phyloP scores from a whole-genome alignment of 2,797 vertebrate species.

The Carapus acus region DNA sequence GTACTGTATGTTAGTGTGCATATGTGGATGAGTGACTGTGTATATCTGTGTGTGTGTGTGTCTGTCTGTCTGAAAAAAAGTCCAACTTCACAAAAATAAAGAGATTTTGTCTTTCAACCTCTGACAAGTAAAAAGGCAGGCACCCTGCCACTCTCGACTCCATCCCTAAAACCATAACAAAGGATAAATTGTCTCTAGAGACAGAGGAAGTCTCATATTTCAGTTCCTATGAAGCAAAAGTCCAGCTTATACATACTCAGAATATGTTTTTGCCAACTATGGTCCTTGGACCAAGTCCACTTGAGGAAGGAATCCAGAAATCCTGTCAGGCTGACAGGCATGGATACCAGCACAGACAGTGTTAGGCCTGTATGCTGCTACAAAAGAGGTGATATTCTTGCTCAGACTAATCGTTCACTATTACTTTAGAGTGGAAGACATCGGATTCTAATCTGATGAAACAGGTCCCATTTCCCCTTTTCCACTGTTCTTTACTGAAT shows the following conservation, averaged over 20 bases:
- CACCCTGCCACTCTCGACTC: conserved; percentile 34
- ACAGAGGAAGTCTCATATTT: conserved; percentile 46
- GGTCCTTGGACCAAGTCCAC: conserved; percentile 1
- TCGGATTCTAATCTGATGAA: not conserved
- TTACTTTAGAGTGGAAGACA: not conserved
- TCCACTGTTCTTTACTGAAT: not conserved
- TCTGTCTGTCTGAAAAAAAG: conserved; percentile 33
- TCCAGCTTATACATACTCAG: conserved; percentile 32
- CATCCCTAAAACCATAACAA: conserved; percentile 54
- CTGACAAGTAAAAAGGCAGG: conserved; percentile 40
- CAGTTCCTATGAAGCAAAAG: conserved; percentile 56
- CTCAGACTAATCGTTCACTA: not conserved
- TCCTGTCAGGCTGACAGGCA: too few relatives aligned
- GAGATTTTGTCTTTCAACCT: conserved; percentile 51
- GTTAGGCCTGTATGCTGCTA: too few relatives aligned
- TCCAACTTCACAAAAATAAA: conserved; percentile 37
- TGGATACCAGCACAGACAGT: too few relatives aligned
- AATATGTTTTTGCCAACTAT: conserved; percentile 10
- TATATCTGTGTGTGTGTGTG: conserved; percentile 15
- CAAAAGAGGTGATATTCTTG: not conserved
- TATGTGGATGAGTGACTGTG: too few relatives aligned
- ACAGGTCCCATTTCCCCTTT: not conserved
- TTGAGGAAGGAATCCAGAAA: too few relatives aligned
- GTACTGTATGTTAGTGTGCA: too few relatives aligned
- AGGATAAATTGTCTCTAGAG: conserved; percentile 61